Percentiles rank a stretch among this genome's conserved stretches.
These are phyloP conservation scores for Zeugodacus cucurbitae DNA, from an alignment of 1,140 invertebrate species.

Conservation along the genomic window DNA sequence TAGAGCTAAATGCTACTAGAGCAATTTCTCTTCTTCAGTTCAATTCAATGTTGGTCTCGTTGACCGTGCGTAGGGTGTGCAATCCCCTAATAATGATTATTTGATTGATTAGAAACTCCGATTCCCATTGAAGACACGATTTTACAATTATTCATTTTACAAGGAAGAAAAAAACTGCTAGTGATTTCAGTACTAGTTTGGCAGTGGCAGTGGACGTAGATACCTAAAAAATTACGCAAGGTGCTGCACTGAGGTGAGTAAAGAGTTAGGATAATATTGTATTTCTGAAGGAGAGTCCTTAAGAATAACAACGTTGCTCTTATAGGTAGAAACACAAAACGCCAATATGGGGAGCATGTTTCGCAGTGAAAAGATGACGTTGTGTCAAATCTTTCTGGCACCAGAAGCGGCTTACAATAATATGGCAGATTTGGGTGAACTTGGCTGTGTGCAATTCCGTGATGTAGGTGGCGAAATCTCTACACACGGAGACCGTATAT, in stretches of 20 bases:
- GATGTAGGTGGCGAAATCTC: neutral
- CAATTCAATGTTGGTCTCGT: too few species aligned
- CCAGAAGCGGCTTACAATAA: conserved; percentile 90
- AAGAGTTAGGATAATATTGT: neutral
- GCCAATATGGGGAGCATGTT: conserved; percentile 80
- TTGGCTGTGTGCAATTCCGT: conserved; percentile 85
- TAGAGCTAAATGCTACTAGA: too few species aligned
- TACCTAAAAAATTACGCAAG: neutral
- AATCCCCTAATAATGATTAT: neutral
- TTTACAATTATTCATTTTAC: neutral
- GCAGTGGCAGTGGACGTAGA: neutral
- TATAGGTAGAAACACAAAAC: neutral
- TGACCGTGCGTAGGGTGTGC: too few species aligned
- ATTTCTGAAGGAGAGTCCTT: too few species aligned
- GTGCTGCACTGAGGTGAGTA: neutral
- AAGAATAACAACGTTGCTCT: neutral
- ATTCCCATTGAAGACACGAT: neutral
- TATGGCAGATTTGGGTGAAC: conserved; percentile 88
- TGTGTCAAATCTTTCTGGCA: conserved; percentile 90
- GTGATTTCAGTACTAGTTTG: neutral
- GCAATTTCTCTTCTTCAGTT: too few species aligned
- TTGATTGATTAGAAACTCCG: neutral
- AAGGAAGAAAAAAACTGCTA: neutral
- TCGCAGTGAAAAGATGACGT: conserved; percentile 86
- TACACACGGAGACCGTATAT: neutral